These are phyloP conservation scores for Bombus superbus DNA, from an alignment of 1,140 invertebrate species.

Conservation along the genomic window DNA sequence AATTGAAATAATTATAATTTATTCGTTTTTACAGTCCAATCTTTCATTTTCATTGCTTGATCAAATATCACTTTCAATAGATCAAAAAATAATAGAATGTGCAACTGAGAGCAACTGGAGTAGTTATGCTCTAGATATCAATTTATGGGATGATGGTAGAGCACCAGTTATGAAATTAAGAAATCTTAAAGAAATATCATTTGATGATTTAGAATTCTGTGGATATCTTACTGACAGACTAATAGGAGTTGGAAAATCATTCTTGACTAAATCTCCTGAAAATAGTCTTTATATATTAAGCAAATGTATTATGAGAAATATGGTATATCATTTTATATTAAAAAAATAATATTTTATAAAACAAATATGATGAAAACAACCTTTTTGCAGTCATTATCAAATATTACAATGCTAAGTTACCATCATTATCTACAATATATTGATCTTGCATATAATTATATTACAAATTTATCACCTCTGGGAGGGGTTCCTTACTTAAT, in stretches of 20 bases:
- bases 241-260: constrained; percentile 64
- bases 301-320: constrained; percentile 70
- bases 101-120: constrained; percentile 64
- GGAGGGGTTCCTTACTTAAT: constrained; percentile 64
- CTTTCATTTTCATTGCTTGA: constrained; percentile 7
- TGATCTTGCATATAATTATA: constrained; percentile 68
- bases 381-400: constrained; percentile 63
- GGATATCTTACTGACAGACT: constrained; percentile 68
- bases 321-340: constrained; percentile 52
- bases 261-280: constrained; percentile 61
- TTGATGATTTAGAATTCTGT: constrained; percentile 54
- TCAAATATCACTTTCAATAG: neutral
- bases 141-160: constrained; percentile 66
- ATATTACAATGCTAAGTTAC: constrained; percentile 62
- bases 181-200: constrained; percentile 20
- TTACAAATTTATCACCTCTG: constrained; percentile 63
- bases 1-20: constrained; percentile 3
- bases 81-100: constrained; percentile 35
- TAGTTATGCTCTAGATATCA: constrained; percentile 57
- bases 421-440: constrained; percentile 71
- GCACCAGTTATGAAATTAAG: constrained; percentile 61
- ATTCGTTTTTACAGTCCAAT: neutral
- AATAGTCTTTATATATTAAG: constrained; percentile 61
- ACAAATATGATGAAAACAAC: neutral
- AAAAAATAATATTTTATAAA: neutral